phyloP scores from a whole-genome alignment of 2,797 vertebrate species.

The Gymnoscopelus microlampas region DNA sequence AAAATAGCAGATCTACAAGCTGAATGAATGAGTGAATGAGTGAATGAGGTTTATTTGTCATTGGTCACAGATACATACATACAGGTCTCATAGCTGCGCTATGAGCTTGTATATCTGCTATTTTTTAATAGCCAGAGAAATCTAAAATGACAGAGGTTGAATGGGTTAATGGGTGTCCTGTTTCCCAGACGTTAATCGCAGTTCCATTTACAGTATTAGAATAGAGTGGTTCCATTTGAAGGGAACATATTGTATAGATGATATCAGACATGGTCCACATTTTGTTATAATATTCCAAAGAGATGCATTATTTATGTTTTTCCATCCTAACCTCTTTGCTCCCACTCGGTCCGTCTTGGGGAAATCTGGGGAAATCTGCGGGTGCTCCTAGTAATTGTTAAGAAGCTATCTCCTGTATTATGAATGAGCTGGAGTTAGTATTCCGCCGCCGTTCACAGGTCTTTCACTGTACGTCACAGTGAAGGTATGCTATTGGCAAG shows the following conservation, averaged over 20 bases:
- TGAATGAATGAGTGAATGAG: too few relatives aligned
- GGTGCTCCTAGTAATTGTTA: conserved; percentile 44
- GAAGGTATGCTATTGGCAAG: conserved; percentile 58
- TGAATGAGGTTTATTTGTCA: too few relatives aligned
- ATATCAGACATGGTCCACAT: neutral
- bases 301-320: conserved; percentile 48
- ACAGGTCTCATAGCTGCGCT: too few relatives aligned
- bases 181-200: neutral
- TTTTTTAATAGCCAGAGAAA: too few relatives aligned
- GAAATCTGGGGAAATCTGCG: conserved; percentile 36
- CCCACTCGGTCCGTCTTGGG: conserved; percentile 19
- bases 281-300: conserved; percentile 21
- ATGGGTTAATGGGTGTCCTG: neutral
- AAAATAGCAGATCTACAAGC: too few relatives aligned
- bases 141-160: too few relatives aligned
- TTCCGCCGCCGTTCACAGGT: conserved; percentile 56
- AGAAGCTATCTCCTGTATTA: conserved; percentile 63
- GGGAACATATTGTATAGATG: neutral
- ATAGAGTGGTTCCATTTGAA: neutral
- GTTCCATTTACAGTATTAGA: neutral
- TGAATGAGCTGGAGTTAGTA: conserved; percentile 66
- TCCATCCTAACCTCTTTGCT: conserved; percentile 31
- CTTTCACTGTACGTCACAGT: conserved; percentile 50
- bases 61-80: too few relatives aligned
- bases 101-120: too few relatives aligned